Conservation (phyloP, 2,888 invertebrate genomes). For the Cephonodes hylas region DNA sequence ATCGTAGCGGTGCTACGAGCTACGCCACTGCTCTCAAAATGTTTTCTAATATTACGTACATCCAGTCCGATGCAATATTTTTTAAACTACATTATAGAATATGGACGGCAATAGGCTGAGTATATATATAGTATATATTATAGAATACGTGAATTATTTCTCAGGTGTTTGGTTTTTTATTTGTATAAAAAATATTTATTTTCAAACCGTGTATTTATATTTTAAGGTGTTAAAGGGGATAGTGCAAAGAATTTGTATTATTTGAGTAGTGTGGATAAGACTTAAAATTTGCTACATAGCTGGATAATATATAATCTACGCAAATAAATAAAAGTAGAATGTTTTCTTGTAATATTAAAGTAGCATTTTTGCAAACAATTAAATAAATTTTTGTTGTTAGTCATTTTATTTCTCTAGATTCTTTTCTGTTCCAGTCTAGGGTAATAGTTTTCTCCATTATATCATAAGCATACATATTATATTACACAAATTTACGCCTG, state of each 20-base stretch:
- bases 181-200: neutral
- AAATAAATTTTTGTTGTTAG: no score
- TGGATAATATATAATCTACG: no score
- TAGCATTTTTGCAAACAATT: no score
- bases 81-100: neutral
- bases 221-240: neutral
- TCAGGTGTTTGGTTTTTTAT: neutral
- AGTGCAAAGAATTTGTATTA: neutral
- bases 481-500: no score
- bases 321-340: no score
- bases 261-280: neutral
- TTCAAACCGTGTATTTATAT: neutral
- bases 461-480: no score
- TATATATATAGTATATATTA: no score
- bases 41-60: neutral
- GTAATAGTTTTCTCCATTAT: no score
- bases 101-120: no score
- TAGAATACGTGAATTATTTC: neutral
- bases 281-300: neutral
- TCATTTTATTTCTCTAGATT: no score
- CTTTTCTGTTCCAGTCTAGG: no score
- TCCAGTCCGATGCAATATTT: neutral
- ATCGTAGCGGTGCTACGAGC: constrained; percentile 10
- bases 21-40: neutral
- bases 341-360: no score